These are phyloP conservation scores for Leucophenga montana DNA, from an alignment of 2,888 invertebrate genomes.

Conservation along the genomic window DNA sequence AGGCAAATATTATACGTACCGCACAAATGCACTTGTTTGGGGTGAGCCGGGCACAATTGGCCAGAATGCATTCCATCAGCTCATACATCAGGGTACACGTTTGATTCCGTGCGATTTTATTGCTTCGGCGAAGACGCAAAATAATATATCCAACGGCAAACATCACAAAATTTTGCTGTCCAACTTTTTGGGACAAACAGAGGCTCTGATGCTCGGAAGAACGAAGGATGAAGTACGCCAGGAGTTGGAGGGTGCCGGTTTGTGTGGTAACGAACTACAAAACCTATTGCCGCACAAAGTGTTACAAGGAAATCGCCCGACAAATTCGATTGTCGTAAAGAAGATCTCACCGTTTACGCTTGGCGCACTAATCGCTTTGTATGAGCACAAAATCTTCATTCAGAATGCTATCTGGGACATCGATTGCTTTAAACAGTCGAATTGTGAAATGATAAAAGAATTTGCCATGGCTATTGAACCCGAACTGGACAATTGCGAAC, in stretches of 20 bases:
- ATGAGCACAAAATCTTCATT: conserved; percentile 99
- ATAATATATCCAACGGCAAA: conserved; percentile 84
- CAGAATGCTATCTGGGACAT: conserved; percentile 99
- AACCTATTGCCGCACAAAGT: conserved; percentile 95
- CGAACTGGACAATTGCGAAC: conserved; percentile 82
- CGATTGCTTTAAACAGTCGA: conserved; percentile 99
- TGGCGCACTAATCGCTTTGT: conserved; percentile 94
- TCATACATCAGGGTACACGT: conserved; percentile 90
- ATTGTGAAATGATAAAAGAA: conserved; percentile 98
- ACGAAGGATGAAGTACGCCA: conserved; percentile 77
- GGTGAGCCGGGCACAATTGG: conserved; percentile 99
- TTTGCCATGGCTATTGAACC: conserved; percentile 98
- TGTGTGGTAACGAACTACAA: conserved; percentile 81
- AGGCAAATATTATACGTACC: conserved; percentile 59
- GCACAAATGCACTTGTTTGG: conserved; percentile 65
- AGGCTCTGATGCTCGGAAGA: conserved; percentile 93
- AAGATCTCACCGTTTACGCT: conserved; percentile 94
- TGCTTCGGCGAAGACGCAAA: conserved; percentile 92
- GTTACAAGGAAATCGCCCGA: conserved; percentile 97
- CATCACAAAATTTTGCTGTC: conserved; percentile 97
- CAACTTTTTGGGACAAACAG: conserved; percentile 98
- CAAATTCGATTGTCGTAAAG: conserved; percentile 95
- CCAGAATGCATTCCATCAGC: conserved; percentile 99
- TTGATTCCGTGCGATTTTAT: conserved; percentile 98
- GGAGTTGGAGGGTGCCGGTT: conserved; percentile 86